Evolutionary conservation across 2,797 vertebrate genomes (phyloP).

Genomic region (Acipenser oxyrinchus): DNA sequence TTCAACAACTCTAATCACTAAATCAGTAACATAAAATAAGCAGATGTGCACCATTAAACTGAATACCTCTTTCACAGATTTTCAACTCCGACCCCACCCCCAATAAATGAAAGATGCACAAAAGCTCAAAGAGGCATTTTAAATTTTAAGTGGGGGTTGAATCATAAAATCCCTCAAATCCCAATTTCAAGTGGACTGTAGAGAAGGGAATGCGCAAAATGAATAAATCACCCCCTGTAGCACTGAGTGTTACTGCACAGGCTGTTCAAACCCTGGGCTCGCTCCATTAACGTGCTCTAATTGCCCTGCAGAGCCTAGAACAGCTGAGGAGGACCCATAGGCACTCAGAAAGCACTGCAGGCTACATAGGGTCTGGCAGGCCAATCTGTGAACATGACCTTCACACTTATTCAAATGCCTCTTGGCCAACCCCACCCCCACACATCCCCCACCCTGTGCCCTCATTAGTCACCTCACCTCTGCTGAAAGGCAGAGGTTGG

Average conservation of each 20-base stretch:
- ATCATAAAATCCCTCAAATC: not conserved
- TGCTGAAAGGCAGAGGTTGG: not conserved
- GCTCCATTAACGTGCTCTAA: not conserved
- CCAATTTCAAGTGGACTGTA: not conserved
- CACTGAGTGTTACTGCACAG: not conserved
- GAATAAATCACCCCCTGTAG: no score
- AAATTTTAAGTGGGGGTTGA: not conserved
- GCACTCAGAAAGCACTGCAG: not conserved
- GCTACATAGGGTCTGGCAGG: not conserved
- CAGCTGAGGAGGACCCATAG: not conserved
- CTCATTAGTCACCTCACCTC: constrained; percentile 33
- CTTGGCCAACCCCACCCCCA: not conserved
- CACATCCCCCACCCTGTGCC: constrained; percentile 22
- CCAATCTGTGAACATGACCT: constrained; percentile 31
- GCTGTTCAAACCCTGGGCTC: not conserved
- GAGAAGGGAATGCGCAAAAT: no score
- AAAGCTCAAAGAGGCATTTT: constrained; percentile 4
- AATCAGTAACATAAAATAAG: no score
- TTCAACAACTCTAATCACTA: no score
- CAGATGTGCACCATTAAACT: no score
- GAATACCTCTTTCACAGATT: no score
- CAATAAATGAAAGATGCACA: not conserved
- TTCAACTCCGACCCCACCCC: no score
- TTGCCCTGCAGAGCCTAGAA: not conserved
- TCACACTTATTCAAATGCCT: constrained; percentile 33